A percentile compares a stretch with the other conserved stretches of the same genome.
phyloP scores from a whole-genome alignment of 2,888 invertebrate genomes.

The Calliphora vomitoria region DNA sequence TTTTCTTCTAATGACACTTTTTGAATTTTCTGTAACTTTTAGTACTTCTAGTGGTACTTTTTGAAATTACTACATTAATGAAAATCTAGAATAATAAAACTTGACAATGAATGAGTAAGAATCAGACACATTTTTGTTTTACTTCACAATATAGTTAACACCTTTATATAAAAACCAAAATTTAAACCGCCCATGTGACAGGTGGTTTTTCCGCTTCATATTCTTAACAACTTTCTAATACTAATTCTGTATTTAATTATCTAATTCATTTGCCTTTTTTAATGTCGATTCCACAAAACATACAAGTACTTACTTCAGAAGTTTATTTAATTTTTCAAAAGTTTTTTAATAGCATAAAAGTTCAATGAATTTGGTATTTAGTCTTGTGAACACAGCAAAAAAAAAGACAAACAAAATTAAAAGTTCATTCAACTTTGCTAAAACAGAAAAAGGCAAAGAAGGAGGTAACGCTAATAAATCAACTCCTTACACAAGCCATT shows the following conservation, averaged over 20 bases:
- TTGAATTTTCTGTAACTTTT: no score
- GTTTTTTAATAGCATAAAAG: slow-evolving; percentile 8
- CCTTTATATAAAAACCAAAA: not conserved
- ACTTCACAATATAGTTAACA: no score
- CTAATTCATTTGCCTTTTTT: slow-evolving; percentile 3
- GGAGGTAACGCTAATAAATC: slow-evolving; percentile 13
- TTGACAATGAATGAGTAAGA: no score
- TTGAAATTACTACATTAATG: no score
- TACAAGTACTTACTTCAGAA: not conserved
- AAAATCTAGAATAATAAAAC: no score
- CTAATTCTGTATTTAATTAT: slow-evolving; percentile 13
- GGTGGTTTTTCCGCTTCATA: not conserved
- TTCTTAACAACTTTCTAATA: not conserved
- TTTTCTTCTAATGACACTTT: no score
- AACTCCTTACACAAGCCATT: not conserved
- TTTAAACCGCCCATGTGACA: not conserved
- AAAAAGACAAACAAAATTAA: not conserved
- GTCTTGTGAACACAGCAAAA: not conserved
- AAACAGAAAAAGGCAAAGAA: not conserved
- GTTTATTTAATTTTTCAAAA: not conserved
- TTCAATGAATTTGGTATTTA: not conserved
- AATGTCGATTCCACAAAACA: not conserved
- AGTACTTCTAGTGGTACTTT: no score
- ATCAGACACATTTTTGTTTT: no score
- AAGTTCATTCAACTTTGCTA: slow-evolving; percentile 1